phyloP scores from a whole-genome alignment of 2,113 vertebrate genomes.

The Choloepus hoffmanni region DNA sequence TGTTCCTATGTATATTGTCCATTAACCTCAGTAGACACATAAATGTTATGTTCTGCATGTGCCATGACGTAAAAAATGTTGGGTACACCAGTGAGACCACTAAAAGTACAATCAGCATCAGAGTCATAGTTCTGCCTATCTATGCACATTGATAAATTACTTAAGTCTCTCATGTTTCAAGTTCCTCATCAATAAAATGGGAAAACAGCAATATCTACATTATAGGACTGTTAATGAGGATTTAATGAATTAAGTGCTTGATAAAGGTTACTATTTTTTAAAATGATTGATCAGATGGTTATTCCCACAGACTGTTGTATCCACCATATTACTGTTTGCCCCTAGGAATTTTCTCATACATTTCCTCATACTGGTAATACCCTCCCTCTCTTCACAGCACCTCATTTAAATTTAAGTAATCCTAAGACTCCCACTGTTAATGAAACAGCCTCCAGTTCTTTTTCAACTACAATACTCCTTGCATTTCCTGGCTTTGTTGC shows the following conservation, averaged over 20 bases:
- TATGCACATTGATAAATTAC: not conserved
- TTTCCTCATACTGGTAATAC: not conserved
- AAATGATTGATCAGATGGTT: not conserved
- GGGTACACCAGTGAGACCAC: not conserved
- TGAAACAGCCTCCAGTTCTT: not conserved
- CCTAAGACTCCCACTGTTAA: not conserved
- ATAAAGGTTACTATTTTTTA: not conserved
- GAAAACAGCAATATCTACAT: not conserved
- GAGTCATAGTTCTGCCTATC: not conserved
- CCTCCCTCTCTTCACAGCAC: not conserved
- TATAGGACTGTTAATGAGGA: not conserved
- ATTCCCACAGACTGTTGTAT: not conserved
- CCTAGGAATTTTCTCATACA: not conserved
- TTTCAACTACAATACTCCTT: not conserved
- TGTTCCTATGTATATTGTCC: not conserved
- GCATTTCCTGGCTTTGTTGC: not conserved
- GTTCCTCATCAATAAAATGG: not conserved
- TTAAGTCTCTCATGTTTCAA: constrained; percentile 16
- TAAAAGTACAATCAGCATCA: not conserved
- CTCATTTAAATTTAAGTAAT: not conserved
- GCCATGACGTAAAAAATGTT: not conserved
- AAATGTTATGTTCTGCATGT: not conserved
- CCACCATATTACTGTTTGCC: not conserved
- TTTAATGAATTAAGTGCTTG: not conserved
- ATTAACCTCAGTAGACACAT: not conserved